A percentile compares a stretch with the other conserved stretches of the same genome.
These are phyloP conservation scores for Glyphotaelius pellucidus DNA, from an alignment of 2,888 invertebrate species.

Conservation along the genomic window DNA sequence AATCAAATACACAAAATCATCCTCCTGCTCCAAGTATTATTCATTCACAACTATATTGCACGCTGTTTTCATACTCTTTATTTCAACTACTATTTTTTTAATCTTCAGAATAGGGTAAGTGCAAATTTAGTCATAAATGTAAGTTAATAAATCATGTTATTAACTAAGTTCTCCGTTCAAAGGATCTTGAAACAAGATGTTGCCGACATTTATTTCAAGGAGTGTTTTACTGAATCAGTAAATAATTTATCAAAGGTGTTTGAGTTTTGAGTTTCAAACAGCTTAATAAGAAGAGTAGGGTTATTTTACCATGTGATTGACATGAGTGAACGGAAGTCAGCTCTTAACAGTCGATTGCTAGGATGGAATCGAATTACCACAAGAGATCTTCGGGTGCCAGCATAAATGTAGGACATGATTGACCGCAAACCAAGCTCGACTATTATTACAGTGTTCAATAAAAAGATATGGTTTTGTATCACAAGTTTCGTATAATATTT, in stretches of 20 bases:
- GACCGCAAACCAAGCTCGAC: neutral
- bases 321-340: neutral
- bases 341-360: neutral
- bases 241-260: neutral
- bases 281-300: neutral
- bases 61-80: too few species aligned
- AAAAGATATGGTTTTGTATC: neutral
- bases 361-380: neutral
- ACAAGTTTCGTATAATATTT: constrained; percentile 2
- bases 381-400: neutral
- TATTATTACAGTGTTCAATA: neutral
- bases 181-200: too few species aligned
- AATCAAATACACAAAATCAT: too few species aligned
- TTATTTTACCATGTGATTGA: neutral
- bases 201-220: too few species aligned
- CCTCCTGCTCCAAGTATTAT: too few species aligned
- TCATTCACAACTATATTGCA: too few species aligned
- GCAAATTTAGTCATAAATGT: too few species aligned
- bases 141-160: neutral
- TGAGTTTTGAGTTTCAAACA: neutral
- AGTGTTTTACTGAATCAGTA: too few species aligned
- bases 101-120: too few species aligned
- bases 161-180: neutral
- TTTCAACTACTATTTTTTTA: too few species aligned
- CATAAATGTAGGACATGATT: neutral